phyloP scores from a whole-genome alignment of 2,888 invertebrate genomes.

The Lomographa bimaculata region DNA sequence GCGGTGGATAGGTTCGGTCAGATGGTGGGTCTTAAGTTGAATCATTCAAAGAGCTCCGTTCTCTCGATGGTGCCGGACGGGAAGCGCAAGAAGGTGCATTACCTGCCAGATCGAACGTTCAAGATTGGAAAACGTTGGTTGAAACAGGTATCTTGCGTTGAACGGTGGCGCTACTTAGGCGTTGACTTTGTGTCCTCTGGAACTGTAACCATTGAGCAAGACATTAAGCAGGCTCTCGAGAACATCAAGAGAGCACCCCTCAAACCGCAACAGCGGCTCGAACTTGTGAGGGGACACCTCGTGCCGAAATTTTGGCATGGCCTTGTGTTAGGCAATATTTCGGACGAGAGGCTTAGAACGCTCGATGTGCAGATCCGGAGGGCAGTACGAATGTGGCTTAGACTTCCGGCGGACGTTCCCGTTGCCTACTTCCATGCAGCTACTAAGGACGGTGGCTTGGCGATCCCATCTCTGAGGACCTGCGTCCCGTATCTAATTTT shows the following conservation, averaged over 20 bases:
- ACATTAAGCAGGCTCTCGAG: not conserved
- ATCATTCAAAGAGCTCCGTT: constrained; percentile 36
- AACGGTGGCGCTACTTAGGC: constrained; percentile 40
- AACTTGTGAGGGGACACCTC: constrained; percentile 41
- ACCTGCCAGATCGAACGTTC: no score
- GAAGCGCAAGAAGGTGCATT: constrained; percentile 34
- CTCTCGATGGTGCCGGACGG: constrained; percentile 41
- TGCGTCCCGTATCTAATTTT: constrained; percentile 32
- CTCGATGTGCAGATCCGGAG: no score
- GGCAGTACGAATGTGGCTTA: no score
- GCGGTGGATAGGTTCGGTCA: constrained; percentile 25
- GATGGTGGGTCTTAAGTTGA: constrained; percentile 6
- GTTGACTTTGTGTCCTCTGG: no score
- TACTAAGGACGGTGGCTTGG: constrained; percentile 40
- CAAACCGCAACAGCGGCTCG: constrained; percentile 40
- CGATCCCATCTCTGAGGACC: constrained; percentile 37
- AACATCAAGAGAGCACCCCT: constrained; percentile 38
- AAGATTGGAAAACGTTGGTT: constrained; percentile 26
- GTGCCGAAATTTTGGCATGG: constrained; percentile 53
- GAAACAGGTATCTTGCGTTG: constrained; percentile 34
- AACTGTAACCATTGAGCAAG: no score
- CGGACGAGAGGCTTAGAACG: no score
- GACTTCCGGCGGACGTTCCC: constrained; percentile 28
- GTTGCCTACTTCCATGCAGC: constrained; percentile 27
- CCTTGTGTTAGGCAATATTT: constrained; percentile 41